Evolutionary conservation across 2,888 invertebrate species (phyloP), one percentile per base, ranked within the genome.

Genomic region (Theodoxus fluviatilis): DNA sequence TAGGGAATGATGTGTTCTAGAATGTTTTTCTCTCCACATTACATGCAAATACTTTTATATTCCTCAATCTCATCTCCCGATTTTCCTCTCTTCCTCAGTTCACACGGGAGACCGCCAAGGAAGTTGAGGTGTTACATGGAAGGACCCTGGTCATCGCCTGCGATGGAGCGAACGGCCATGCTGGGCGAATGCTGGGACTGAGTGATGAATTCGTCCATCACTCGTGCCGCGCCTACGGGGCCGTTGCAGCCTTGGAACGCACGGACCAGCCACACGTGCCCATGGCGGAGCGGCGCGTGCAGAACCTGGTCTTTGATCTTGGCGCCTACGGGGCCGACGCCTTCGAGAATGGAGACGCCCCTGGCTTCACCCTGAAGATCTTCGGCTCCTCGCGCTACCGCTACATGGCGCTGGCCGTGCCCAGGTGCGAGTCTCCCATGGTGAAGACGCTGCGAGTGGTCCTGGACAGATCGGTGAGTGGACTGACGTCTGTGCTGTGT

Each of bases 381-480:
- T 82, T 81, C 70, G 85, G 85, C 49, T 82, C 80, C 57, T 78
- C 79, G 35, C 73, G 82, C 28, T 77, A 81, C 70, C 76, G 85
- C 59, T 83, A 81, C 75, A 78, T 85, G 77, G 74, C 83, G 0
- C 75, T 86, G 59, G 78, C 80, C 6, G 81, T 85, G n/a, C 80
- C 79, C 6, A 83, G 80, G 74, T 80, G 80, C 70, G 85, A 86
- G 67, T 79, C 83, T 1, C 80, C 78, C 15, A 78, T 83, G 28
- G 83, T 85, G 61, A 83, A 82, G 68, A 78, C 82, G 0, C 74
- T 86, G 28, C 79, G 81, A 38, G 81, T 83, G 4, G 80, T 84
- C 35, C 73, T 85, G 65, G 84, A 86, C 72, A 81, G 82, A 76
- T 84, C 85, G 64, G 85, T 86, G 76, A 82, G 85, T 79, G 57